Evolutionary conservation across 1,140 invertebrate species (phyloP).

Genomic region (Ceratosolen fusciceps): DNA sequence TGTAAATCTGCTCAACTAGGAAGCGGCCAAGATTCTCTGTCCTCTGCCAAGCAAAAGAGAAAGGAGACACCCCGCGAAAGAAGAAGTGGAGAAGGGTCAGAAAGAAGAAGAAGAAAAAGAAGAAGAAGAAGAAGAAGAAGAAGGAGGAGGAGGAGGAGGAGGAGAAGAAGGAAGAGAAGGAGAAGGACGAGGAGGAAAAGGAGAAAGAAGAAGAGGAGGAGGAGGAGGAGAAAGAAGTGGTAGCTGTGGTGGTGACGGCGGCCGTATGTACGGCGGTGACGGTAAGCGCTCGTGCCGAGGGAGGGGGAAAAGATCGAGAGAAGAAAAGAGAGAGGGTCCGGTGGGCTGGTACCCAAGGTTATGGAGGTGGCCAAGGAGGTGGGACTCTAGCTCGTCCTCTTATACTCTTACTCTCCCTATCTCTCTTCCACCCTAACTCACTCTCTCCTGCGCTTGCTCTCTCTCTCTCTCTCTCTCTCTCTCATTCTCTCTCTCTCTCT

Average conservation of each 20-base stretch:
- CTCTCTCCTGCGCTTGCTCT: slow-evolving; percentile 50
- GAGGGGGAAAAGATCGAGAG: slow-evolving; percentile 46
- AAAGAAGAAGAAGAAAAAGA: slow-evolving; percentile 15
- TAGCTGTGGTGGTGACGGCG: too few species aligned
- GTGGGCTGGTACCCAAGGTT: slow-evolving; percentile 70
- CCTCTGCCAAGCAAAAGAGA: slow-evolving; percentile 33
- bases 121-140: slow-evolving; percentile 17
- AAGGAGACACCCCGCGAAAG: not conserved
- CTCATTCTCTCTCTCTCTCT: not conserved
- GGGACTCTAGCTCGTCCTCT: slow-evolving; percentile 65
- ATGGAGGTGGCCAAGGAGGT: slow-evolving; percentile 70
- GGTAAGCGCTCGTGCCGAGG: not conserved
- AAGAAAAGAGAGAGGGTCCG: slow-evolving; percentile 64
- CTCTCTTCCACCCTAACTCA: not conserved
- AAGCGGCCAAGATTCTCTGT: not conserved
- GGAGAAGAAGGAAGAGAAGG: slow-evolving; percentile 5
- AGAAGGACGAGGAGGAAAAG: slow-evolving; percentile 40
- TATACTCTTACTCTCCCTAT: slow-evolving; percentile 54
- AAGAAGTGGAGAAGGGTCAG: slow-evolving; percentile 18
- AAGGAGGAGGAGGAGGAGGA: slow-evolving; percentile 34
- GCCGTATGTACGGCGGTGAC: not conserved
- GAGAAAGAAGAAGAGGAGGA: slow-evolving; percentile 47
- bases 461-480: slow-evolving; percentile 19
- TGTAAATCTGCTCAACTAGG: slow-evolving; percentile 18
- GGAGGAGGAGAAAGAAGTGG: not conserved